phyloP scores from a whole-genome alignment of 2,113 vertebrate genomes.

The Bettongia penicillata region DNA sequence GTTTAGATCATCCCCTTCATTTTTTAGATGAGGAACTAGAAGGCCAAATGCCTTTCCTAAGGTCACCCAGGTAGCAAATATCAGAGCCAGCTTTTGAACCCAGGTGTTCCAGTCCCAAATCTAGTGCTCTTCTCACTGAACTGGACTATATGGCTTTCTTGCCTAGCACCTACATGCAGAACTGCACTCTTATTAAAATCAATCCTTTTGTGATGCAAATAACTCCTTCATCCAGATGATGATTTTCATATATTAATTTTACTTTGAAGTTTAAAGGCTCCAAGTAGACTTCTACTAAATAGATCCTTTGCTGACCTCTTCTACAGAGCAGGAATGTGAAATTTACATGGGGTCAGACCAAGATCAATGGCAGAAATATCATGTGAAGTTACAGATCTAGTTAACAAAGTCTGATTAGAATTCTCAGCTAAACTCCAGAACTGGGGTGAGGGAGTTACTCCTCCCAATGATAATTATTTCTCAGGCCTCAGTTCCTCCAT shows the following conservation, averaged over 20 bases:
- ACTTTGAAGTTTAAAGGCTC: background rate
- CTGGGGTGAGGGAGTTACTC: background rate
- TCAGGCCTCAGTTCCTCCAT: background rate
- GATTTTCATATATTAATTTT: background rate
- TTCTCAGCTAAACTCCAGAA: background rate
- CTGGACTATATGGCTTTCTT: background rate
- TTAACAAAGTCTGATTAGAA: background rate
- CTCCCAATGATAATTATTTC: background rate
- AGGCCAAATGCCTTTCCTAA: background rate
- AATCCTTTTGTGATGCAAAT: background rate
- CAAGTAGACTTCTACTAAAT: background rate
- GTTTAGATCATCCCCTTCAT: background rate
- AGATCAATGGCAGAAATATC: background rate
- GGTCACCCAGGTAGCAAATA: background rate
- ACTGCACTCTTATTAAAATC: background rate
- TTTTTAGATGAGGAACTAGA: background rate
- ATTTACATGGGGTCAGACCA: background rate
- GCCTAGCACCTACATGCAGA: background rate
- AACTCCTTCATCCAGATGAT: background rate
- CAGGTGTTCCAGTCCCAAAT: background rate
- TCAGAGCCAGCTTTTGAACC: background rate
- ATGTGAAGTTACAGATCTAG: background rate
- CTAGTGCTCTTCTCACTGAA: background rate
- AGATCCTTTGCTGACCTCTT: background rate
- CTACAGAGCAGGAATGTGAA: background rate